Evolutionary conservation across 2,113 vertebrate genomes (phyloP), one percentile per base, ranked within the genome.

Genomic region (Mungos mungo): DNA sequence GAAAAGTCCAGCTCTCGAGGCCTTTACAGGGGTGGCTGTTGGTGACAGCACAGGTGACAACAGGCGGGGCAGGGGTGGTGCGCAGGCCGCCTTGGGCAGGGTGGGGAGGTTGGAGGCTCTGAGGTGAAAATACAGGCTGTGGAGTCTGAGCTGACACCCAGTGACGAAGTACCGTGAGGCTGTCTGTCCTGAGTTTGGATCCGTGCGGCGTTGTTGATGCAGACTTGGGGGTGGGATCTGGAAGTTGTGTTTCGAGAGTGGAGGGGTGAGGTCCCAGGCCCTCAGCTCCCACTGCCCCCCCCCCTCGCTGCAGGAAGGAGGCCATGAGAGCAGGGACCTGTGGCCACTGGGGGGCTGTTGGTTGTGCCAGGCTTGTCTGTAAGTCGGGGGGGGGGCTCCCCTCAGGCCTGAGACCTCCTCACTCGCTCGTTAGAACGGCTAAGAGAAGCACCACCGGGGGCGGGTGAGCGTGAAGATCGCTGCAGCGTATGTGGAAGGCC

Each of bases 341-440:
- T 9, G 0, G 21, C 27, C 13, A 6, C 11, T 0, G 2, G 14
- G 6, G 23, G n/a, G 4, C 11, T 18, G 16, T 15, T 27, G 45
- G 10, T 47, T 47, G 45, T 47, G 45, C 10, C 45, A 47, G 45
- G 45, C 45, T 21, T 38, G 41, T 2, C 45, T 87, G 52, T 4
- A 27, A 47, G 1, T 27, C 2, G 21, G 7, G 14, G 72, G 31
- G 15, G 1, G 21, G 7, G 14, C 79, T 79, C 76, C 18, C 4
- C 50, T 60, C 35, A 16, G 41, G 7, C 33, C 31, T 33, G 38
- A n/a, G 2, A 13, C 31, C 33, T 45, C 13, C 31, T 57, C 5
- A 35, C 38, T 68, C 0, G 3, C 27, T 76, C 23, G 0, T 5
- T 41, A 21, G 45, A 4, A 45, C 52, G 14, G 63, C 29, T 52